Conservation (phyloP, 2,113 vertebrate genomes). For the Nesogale talazaci region DNA sequence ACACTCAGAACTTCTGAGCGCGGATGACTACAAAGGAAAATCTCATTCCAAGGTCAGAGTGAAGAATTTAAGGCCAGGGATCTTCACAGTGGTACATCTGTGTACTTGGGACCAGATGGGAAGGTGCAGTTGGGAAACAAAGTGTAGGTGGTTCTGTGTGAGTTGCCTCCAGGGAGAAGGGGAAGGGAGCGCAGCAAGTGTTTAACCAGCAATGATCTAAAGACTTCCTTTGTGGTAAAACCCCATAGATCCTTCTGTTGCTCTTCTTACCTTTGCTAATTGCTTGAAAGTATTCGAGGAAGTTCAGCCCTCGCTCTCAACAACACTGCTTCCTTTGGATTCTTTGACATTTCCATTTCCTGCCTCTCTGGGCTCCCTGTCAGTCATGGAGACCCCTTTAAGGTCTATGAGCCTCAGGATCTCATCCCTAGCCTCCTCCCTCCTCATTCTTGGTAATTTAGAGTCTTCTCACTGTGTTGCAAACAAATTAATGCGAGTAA, state of each 20-base stretch:
- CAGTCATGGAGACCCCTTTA: background rate
- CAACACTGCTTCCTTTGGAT: conserved; percentile 33
- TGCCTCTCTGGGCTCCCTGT: background rate
- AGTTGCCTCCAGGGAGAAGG: conserved; percentile 29
- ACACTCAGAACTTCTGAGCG: background rate
- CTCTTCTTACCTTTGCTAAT: background rate
- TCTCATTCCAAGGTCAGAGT: conserved; percentile 45
- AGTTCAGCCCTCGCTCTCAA: background rate
- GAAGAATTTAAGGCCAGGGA: conserved; percentile 28
- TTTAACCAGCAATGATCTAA: conserved; percentile 27
- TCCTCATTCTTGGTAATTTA: background rate
- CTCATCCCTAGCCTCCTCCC: conserved; percentile 3
- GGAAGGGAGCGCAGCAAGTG: background rate
- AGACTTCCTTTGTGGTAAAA: conserved; percentile 47
- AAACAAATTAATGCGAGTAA: background rate
- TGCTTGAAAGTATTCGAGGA: background rate
- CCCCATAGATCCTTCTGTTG: background rate
- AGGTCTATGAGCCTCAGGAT: background rate
- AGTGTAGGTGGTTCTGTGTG: conserved; percentile 57
- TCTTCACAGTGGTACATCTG: background rate
- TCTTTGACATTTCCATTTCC: background rate
- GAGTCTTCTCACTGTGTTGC: background rate
- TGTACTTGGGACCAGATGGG: conserved; percentile 41
- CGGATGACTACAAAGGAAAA: conserved; percentile 16
- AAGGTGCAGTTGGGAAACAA: conserved; percentile 51